Conservation (phyloP, 2,113 vertebrate genomes). For the Phyllostomus discolor region DNA sequence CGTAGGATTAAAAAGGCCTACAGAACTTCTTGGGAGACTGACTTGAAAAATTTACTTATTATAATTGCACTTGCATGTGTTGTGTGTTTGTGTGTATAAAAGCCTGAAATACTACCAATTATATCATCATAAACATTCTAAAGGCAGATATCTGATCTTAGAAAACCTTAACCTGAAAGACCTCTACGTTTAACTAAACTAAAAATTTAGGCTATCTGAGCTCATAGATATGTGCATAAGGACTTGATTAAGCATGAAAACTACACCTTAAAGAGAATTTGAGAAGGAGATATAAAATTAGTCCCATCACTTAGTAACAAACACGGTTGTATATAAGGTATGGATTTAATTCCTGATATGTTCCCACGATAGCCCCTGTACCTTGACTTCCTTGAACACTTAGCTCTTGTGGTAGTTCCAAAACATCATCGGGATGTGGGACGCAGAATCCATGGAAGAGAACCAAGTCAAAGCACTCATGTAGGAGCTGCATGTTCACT, state of each 20-base stretch:
- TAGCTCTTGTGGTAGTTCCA: conserved; percentile 12
- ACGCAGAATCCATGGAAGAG: conserved; percentile 84
- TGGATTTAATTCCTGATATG: rapidly evolving
- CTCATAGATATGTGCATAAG: not conserved
- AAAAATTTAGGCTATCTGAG: not conserved
- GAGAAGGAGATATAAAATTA: not conserved
- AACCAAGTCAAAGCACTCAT: conserved; percentile 84
- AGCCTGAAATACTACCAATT: not conserved
- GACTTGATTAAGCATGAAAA: not conserved
- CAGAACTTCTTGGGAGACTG: not conserved
- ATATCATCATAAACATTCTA: not conserved
- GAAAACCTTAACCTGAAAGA: not conserved
- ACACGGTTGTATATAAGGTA: not conserved
- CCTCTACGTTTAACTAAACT: not conserved
- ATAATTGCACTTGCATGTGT: not conserved
- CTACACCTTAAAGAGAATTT: not conserved
- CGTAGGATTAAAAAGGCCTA: not conserved
- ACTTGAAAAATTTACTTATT: not conserved
- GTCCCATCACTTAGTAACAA: not conserved
- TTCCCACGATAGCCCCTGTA: not conserved
- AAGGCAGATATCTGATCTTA: not conserved
- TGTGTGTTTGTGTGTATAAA: not conserved
- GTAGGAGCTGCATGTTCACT: conserved; percentile 81
- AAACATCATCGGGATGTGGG: conserved; percentile 72
- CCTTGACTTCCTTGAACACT: conserved; percentile 49